A percentile compares a stretch with the other conserved stretches of the same genome.
Conservation (phyloP, 2,797 vertebrate genomes). For the Sebastolobus alascanus region DNA sequence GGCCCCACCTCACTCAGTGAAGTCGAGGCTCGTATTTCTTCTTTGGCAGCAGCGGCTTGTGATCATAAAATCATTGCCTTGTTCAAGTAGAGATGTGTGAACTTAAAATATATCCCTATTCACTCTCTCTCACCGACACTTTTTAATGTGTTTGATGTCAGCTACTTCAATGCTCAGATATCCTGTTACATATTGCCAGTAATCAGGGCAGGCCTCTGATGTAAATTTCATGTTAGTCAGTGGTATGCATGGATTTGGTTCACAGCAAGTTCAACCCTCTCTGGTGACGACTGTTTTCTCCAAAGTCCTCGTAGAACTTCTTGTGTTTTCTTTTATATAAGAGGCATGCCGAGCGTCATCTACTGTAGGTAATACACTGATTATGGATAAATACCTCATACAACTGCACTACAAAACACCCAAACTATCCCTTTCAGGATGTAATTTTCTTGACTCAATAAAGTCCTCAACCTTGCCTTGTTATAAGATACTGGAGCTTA, state of each 20-base stretch:
- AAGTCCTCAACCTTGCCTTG: background rate
- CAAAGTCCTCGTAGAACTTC: background rate
- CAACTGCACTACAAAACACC: too few relatives aligned
- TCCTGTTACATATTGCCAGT: slow-evolving; percentile 21
- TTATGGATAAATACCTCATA: too few relatives aligned
- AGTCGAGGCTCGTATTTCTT: slow-evolving; percentile 36
- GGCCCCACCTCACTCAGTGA: slow-evolving; percentile 24
- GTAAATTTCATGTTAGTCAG: background rate
- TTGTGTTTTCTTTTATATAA: background rate
- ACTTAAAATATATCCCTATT: slow-evolving; percentile 2
- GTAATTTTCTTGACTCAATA: background rate
- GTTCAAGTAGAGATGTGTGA: slow-evolving; percentile 7
- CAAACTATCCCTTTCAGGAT: background rate
- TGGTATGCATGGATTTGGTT: background rate
- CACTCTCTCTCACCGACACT: background rate
- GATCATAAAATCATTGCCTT: slow-evolving; percentile 23
- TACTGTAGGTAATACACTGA: too few relatives aligned
- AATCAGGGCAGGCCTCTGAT: slow-evolving; percentile 2
- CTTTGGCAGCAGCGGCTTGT: slow-evolving; percentile 25
- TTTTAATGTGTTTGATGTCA: slow-evolving; percentile 19
- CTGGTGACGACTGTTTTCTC: background rate
- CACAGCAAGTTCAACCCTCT: slow-evolving; percentile 20
- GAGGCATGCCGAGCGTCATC: background rate
- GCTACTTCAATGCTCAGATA: background rate
- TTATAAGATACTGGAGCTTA: background rate